Evolutionary conservation across 2,888 invertebrate species (phyloP).

Genomic region (Isoperla grammatica): DNA sequence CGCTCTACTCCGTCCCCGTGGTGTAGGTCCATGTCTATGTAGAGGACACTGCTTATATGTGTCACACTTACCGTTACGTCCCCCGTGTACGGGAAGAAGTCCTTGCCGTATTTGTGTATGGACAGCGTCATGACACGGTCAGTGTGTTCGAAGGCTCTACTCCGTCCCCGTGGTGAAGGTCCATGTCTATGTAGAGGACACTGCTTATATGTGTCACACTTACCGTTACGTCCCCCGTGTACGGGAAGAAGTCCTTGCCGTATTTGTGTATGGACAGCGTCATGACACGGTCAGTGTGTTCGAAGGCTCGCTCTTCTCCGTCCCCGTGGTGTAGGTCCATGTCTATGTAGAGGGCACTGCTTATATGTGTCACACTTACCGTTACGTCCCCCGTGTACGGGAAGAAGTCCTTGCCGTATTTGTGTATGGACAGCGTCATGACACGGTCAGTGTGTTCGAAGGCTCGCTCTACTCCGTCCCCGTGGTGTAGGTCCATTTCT

Average conservation of each 20-base stretch:
- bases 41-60: slow-evolving; percentile 95
- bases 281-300: slow-evolving; percentile 99
- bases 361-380: slow-evolving; percentile 97
- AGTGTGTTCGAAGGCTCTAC: slow-evolving; percentile 98
- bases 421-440: slow-evolving; percentile 99
- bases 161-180: slow-evolving; percentile 99
- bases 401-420: slow-evolving; percentile 95
- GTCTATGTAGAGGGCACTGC: slow-evolving; percentile 94
- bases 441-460: slow-evolving; percentile 99
- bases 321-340: slow-evolving; percentile 99
- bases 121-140: slow-evolving; percentile 99
- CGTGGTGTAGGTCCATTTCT: slow-evolving; percentile 99
- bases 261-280: slow-evolving; percentile 99
- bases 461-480: slow-evolving; percentile 99
- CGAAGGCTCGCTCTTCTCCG: slow-evolving; percentile 99
- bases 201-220: slow-evolving; percentile 96
- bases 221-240: slow-evolving; percentile 83
- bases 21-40: slow-evolving; percentile 99
- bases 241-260: slow-evolving; percentile 95
- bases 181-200: slow-evolving; percentile 97
- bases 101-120: slow-evolving; percentile 95
- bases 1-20: slow-evolving; percentile 99
- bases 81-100: slow-evolving; percentile 98
- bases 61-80: slow-evolving; percentile 83
- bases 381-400: slow-evolving; percentile 86